Percentiles rank a stretch among this genome's conserved stretches.
Evolutionary conservation across 1,140 invertebrate species (phyloP).

Genomic region (Drosophila saltans): DNA sequence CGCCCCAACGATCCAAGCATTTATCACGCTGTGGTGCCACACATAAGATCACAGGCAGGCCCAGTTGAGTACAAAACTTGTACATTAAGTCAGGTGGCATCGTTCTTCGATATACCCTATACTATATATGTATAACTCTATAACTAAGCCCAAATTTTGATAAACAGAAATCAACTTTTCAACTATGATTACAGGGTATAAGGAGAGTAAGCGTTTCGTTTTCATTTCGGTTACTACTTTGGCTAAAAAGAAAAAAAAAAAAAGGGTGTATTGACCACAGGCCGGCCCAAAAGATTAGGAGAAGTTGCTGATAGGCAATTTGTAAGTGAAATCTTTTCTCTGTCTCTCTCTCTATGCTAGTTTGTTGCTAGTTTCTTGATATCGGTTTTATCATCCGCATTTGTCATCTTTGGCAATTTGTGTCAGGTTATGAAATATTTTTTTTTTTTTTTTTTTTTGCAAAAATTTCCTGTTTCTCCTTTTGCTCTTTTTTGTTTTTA

Average conservation of each 20-base stretch:
- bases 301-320: conserved; percentile 36
- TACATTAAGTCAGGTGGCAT: too few relatives aligned
- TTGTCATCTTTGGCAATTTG: conserved; percentile 55
- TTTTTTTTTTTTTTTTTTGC: conserved; percentile 17
- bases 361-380: neutral
- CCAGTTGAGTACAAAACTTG: conserved; percentile 20
- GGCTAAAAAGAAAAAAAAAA: conserved; percentile 19
- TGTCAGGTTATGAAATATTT: conserved; percentile 69
- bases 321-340: conserved; percentile 35
- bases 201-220: conserved; percentile 55
- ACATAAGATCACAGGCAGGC: conserved; percentile 48
- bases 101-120: too few relatives aligned
- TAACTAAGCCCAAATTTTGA: too few relatives aligned
- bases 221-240: conserved; percentile 55
- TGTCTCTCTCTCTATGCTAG: neutral
- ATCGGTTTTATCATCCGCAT: conserved; percentile 32
- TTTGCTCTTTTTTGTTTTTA: neutral
- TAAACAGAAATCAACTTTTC: too few relatives aligned
- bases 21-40: conserved; percentile 73
- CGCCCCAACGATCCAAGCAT: conserved; percentile 48
- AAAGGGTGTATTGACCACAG: conserved; percentile 11
- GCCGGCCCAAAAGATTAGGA: conserved; percentile 4
- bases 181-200: conserved; percentile 21
- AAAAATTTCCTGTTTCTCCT: conserved; percentile 73
- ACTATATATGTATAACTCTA: too few relatives aligned